Conservation (phyloP, 1,140 invertebrate species). For the Brachionus rubens region DNA sequence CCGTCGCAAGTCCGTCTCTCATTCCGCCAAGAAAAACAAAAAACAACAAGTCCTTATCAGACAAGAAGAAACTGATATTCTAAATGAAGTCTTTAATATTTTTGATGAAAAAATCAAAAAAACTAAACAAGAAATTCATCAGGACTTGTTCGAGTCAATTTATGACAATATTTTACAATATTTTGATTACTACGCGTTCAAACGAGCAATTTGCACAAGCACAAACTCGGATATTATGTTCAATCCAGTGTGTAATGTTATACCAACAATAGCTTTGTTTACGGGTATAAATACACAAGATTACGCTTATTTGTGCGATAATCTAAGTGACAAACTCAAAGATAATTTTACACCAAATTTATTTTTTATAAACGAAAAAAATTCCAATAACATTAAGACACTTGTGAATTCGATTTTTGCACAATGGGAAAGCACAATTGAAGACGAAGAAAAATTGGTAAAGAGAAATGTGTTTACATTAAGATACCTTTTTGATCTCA, state of each 20-base stretch:
- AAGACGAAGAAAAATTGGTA: conserved; percentile 15
- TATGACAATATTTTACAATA: conserved; percentile 34
- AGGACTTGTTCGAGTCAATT: conserved; percentile 34
- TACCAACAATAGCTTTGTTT: conserved; percentile 42
- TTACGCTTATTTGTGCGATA: conserved; percentile 39
- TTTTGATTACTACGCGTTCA: conserved; percentile 43
- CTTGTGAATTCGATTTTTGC: conserved; percentile 38
- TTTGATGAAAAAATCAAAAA: conserved; percentile 44
- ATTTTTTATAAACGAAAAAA: conserved; percentile 45
- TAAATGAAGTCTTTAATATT: background rate
- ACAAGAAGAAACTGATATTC: background rate
- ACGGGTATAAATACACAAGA: conserved; percentile 45
- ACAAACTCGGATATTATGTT: conserved; percentile 5
- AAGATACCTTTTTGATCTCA: conserved; percentile 18
- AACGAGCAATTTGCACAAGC: conserved; percentile 2
- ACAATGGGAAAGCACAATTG: conserved; percentile 10
- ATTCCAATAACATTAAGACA: conserved; percentile 35
- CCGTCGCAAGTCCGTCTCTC: conserved; percentile 16
- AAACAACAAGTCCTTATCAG: background rate
- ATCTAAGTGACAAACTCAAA: conserved; percentile 12
- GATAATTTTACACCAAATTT: conserved; percentile 26
- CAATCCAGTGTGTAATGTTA: conserved; percentile 37
- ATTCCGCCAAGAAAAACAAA: conserved; percentile 2
- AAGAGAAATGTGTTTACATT: conserved; percentile 33
- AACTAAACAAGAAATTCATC: conserved; percentile 34